Evolutionary conservation across 2,888 invertebrate genomes (phyloP).

Genomic region (Troides helena): DNA sequence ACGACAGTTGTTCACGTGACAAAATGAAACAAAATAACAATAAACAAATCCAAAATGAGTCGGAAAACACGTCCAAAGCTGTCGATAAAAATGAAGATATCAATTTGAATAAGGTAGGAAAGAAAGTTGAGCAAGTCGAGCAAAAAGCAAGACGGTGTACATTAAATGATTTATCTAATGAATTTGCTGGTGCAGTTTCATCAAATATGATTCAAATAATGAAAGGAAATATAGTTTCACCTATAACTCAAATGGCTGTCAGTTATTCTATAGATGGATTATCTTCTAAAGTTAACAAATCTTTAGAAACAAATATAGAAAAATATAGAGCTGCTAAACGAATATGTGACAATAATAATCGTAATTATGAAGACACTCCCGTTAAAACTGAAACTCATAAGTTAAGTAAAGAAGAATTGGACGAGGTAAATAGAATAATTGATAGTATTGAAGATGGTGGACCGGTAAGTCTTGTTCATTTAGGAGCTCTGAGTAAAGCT

Average conservation of each 20-base stretch:
- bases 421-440: slow-evolving; percentile 17
- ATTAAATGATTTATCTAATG: slow-evolving; percentile 20
- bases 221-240: slow-evolving; percentile 28
- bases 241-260: slow-evolving; percentile 27
- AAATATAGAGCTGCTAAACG: slow-evolving; percentile 17
- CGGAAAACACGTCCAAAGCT: background rate
- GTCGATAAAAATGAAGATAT: slow-evolving; percentile 7
- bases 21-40: background rate
- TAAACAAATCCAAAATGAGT: background rate
- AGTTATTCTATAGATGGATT: slow-evolving; percentile 25
- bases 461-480: slow-evolving; percentile 20
- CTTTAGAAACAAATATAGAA: slow-evolving; percentile 15
- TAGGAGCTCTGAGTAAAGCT: slow-evolving; percentile 29
- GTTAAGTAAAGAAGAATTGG: background rate
- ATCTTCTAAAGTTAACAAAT: slow-evolving; percentile 21
- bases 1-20: background rate
- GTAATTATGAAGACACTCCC: slow-evolving; percentile 6
- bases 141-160: slow-evolving; percentile 14
- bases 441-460: slow-evolving; percentile 19
- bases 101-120: slow-evolving; percentile 12
- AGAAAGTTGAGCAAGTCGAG: slow-evolving; percentile 18
- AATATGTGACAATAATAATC: slow-evolving; percentile 11
- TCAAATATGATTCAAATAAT: slow-evolving; percentile 27
- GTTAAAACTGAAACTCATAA: background rate
- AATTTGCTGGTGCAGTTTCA: slow-evolving; percentile 26